Percentiles rank a stretch among this genome's conserved stretches.
These are phyloP conservation scores for Palythoa grandiflora DNA, from an alignment of 92 coral and sea anemone genomes.

Conservation along the genomic window DNA sequence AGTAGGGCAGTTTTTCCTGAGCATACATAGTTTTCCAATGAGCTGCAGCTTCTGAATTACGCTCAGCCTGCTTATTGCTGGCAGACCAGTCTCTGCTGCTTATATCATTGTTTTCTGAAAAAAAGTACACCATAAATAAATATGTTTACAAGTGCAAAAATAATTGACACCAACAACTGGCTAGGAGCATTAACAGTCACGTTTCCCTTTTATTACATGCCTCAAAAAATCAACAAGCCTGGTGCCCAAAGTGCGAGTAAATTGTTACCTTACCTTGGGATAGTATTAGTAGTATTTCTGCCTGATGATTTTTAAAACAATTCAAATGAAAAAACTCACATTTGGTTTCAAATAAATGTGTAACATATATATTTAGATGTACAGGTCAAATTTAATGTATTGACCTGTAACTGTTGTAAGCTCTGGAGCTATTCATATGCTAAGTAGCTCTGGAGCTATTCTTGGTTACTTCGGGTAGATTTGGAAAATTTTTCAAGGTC, in stretches of 20 bases:
- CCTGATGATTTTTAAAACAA: neutral
- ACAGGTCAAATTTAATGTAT: neutral
- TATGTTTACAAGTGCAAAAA: neutral
- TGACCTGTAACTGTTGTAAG: neutral
- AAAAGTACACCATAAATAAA: neutral
- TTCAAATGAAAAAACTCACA: neutral
- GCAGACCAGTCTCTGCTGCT: constrained; percentile 11
- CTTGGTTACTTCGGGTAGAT: neutral
- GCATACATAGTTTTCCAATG: neutral
- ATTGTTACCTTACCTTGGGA: neutral
- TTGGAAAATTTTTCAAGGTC: neutral
- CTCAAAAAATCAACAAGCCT: neutral
- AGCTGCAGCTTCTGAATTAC: constrained; percentile 9
- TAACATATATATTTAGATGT: neutral
- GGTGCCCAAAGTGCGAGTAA: neutral
- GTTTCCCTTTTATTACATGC: neutral
- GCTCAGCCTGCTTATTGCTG: constrained; percentile 13
- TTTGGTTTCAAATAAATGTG: neutral
- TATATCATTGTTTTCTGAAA: constrained; percentile 1
- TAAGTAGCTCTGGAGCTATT: neutral
- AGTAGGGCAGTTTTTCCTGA: neutral
- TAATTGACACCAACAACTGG: neutral
- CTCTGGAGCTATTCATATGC: neutral
- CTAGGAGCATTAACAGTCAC: neutral
- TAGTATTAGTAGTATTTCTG: neutral